Base-by-base conservation (phyloP, 2,113 vertebrate genomes). In the Chitala chitala region DNA sequence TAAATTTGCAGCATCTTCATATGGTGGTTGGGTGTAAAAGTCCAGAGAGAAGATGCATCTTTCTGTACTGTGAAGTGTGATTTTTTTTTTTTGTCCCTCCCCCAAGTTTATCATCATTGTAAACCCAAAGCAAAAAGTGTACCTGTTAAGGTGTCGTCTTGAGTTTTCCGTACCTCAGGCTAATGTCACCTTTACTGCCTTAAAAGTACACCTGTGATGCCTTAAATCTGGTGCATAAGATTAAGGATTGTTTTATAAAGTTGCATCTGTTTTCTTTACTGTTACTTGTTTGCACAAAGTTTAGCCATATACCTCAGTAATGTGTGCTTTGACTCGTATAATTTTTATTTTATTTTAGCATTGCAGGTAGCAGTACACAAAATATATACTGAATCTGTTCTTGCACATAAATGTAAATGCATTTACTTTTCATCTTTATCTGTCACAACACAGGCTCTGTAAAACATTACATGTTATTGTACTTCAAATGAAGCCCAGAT, bases 251-350 rank as follows among this genome's bases (percentile, higher is more conserved):
- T n/a, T n/a, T n/a, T n/a, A n/a, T n/a, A n/a, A n/a, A n/a, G n/a
- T n/a, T n/a, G n/a, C n/a, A n/a, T n/a, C n/a, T n/a, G n/a, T n/a
- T n/a, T n/a, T n/a, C n/a, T n/a, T n/a, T n/a, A n/a, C 76, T 69
- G 75, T 84, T 73, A 76, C 82, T 74, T 84, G 80, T 83, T 80
- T 75, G 78, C 82, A 81, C 84, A 88, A 79, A 73, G 81, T 74
- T 80, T 71, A 84, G 78, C 78, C 75, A 80, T 83, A 89, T 89
- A 91, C 89, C 87, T 91, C 89, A 89, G 84, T 79, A 78, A 75
- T 85, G 80, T 74, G 76, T 80, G 79, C 66, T 64, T 72, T 64
- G 75, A 20, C 4, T 63, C 38, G 29, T 46, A 66, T 68, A 36
- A 81, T 79, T 51, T 77, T 20, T 44, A 44, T 68, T 68, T 68